Conservation (phyloP, 2,113 vertebrate genomes). For the Cavia porcellus region DNA sequence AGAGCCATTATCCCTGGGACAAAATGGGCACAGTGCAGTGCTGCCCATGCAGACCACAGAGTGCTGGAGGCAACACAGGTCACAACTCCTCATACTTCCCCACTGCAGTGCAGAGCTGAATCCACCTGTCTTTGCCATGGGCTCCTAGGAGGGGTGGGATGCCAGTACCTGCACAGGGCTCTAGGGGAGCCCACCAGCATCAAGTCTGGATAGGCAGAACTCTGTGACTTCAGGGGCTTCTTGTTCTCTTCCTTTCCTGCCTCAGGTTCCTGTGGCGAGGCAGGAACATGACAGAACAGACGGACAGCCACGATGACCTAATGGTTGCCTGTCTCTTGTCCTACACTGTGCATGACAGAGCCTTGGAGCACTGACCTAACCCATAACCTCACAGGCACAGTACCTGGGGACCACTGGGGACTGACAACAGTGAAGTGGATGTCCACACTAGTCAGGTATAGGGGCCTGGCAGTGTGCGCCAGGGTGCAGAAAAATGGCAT, state of each 20-base stretch:
- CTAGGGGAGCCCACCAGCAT: background rate
- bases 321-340: background rate
- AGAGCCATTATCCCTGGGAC: background rate
- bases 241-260: background rate
- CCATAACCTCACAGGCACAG: fast-evolving
- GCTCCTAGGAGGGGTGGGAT: fast-evolving
- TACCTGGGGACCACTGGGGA: background rate
- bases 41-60: background rate
- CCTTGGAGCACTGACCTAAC: background rate
- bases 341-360: fast-evolving
- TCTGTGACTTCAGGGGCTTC: background rate
- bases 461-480: background rate
- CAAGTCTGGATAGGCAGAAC: background rate
- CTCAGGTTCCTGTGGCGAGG: background rate
- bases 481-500: background rate
- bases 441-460: background rate
- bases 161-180: background rate
- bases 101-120: background rate
- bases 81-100: background rate
- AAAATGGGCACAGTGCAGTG: background rate
- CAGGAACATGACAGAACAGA: background rate
- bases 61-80: background rate
- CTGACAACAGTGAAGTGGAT: background rate
- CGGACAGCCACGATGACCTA: too few relatives aligned
- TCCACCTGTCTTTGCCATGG: background rate